Conservation (phyloP, 2,888 invertebrate genomes). For the Mimas tiliae region DNA sequence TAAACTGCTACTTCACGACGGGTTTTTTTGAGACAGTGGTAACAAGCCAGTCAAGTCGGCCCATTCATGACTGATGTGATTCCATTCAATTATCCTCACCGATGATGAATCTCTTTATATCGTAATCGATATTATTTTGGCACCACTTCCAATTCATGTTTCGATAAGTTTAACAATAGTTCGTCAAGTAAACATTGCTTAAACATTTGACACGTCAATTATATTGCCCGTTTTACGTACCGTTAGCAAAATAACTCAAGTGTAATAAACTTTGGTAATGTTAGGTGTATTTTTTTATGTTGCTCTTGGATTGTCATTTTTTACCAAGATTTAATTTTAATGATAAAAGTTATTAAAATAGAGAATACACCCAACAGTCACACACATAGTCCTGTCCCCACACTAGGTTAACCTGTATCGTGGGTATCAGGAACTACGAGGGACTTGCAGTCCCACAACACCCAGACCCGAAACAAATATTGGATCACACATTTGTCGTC, state of each 20-base stretch:
- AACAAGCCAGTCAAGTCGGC: neutral
- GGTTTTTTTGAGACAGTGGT: no score
- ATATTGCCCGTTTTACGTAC: slow-evolving; percentile 11
- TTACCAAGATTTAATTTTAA: no score
- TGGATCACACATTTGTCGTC: no score
- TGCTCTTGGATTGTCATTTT: no score
- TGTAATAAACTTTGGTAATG: neutral
- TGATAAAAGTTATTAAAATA: no score
- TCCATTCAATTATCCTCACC: neutral
- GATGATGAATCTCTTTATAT: slow-evolving; percentile 8
- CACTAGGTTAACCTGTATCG: no score
- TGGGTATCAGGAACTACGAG: no score
- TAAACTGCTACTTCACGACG: no score
- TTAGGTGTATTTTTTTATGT: neutral
- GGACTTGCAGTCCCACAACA: no score
- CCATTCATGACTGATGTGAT: neutral
- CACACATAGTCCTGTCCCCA: no score
- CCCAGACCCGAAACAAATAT: no score
- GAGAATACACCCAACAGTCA: no score
- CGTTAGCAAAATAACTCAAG: slow-evolving; percentile 20
- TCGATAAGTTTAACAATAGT: slow-evolving; percentile 37
- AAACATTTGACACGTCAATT: slow-evolving; percentile 39
- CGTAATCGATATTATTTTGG: slow-evolving; percentile 21
- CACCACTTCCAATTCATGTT: slow-evolving; percentile 27
- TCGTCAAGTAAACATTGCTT: slow-evolving; percentile 41